Conservation (phyloP, 2,888 invertebrate species). For the Lasioglossum pauxillum region DNA sequence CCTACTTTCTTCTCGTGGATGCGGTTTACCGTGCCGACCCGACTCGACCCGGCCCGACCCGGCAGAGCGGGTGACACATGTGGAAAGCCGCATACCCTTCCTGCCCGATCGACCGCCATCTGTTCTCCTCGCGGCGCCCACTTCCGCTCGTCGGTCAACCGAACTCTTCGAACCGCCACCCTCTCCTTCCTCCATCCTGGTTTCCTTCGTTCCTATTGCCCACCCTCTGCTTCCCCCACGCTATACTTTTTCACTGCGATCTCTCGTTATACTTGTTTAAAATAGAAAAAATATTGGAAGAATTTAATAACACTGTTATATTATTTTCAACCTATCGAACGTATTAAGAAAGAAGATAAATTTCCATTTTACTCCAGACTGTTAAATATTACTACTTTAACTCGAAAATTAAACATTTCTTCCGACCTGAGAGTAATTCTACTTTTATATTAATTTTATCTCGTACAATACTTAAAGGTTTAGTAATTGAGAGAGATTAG, state of each 20-base stretch:
- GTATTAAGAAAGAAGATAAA: too few relatives aligned
- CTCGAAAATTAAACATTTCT: too few relatives aligned
- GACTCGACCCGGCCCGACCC: not conserved
- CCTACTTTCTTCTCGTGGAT: conserved; percentile 23
- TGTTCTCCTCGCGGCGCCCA: conserved; percentile 65
- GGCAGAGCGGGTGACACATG: conserved; percentile 62
- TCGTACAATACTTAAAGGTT: too few relatives aligned
- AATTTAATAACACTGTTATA: too few relatives aligned
- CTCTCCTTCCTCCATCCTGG: not conserved
- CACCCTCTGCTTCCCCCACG: not conserved
- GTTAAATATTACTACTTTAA: too few relatives aligned
- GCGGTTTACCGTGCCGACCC: conserved; percentile 34
- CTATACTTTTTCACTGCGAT: not conserved
- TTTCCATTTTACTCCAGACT: too few relatives aligned
- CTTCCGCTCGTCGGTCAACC: conserved; percentile 62
- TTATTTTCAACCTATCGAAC: too few relatives aligned
- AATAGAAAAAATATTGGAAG: too few relatives aligned
- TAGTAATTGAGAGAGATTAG: too few relatives aligned
- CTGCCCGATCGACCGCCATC: conserved; percentile 75
- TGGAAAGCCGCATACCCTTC: conserved; percentile 78
- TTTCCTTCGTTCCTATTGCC: not conserved
- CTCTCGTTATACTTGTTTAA: too few relatives aligned
- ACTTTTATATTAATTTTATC: too few relatives aligned
- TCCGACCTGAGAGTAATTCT: too few relatives aligned
- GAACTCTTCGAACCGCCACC: conserved; percentile 25